Base-by-base conservation (phyloP, 2,113 vertebrate species). In the Calyptommatus sinebrachiatus region DNA sequence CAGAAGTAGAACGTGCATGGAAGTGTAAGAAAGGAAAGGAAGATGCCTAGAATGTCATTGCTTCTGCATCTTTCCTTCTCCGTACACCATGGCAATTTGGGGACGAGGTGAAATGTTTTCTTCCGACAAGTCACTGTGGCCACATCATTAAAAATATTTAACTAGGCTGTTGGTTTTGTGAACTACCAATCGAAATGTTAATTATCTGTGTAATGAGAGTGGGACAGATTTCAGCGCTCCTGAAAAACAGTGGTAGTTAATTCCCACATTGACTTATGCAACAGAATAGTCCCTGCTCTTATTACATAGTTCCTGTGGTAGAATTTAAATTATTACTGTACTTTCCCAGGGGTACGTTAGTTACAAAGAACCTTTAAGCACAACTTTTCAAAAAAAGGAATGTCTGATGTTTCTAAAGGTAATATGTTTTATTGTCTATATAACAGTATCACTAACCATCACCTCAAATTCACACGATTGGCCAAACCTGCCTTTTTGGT, bases 181-280 rank as follows among this genome's bases (percentile, higher is more conserved):
- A 5, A 20, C 63, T 45, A 46, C 63, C 20, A n/a, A 68, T 63
- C 48, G 5, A 81, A 81, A 61, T 81, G 68, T 74, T 81, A 81
- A 81, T 81, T 74, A 81, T 74, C 79, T 60, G 48, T 57, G 31
- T 74, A 81, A 81, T n/a, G 50, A 68, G 31, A 72, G 48, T 21
- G 41, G 35, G 72, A 74, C 29, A 22, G 29, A 41, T 74, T 73
- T 45, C 45, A 74, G 48, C 57, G 50, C 35, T 74, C 74, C 50
- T 26, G 26, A 5, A 57, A 71, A 73, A 10, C 7, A 8, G 46
- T 12, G 18, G 46, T 29, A 22, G 63, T 74, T 80, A 57, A 60
- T 74, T 74, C 63, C 28, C 76, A 45, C 63, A 60, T 28, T 45
- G 69, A 77, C 11, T 48, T 48, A 60, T 28, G 48, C 18, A 24